Conservation (phyloP, 2,113 vertebrate species). For the Chloroceryle aenea region DNA sequence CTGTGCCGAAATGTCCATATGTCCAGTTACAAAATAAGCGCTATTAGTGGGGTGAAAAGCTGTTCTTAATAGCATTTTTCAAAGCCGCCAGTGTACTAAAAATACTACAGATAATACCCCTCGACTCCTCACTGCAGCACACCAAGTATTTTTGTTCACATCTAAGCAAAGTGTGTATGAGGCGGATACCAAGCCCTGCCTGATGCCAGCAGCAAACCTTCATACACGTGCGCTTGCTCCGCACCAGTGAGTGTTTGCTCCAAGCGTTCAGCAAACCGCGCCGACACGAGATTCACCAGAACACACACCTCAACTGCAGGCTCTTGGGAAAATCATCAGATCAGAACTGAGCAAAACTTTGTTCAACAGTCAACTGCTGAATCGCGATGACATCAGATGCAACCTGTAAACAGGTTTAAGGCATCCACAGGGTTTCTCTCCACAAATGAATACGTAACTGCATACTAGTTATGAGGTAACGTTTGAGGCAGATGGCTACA, state of each 20-base stretch:
- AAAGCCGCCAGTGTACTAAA: background rate
- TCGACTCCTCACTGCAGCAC: background rate
- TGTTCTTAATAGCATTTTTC: constrained; percentile 23
- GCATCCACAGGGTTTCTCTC: background rate
- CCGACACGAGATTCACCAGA: background rate
- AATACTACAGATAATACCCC: background rate
- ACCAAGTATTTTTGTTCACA: background rate
- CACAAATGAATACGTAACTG: background rate
- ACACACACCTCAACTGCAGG: background rate
- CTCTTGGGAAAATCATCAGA: background rate
- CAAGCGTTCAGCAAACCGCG: fast-evolving
- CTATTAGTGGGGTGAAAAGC: constrained; percentile 3
- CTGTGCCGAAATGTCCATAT: background rate
- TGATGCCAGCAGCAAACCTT: background rate
- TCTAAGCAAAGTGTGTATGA: background rate
- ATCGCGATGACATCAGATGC: fast-evolving
- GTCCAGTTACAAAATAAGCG: constrained; percentile 23
- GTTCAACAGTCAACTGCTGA: background rate
- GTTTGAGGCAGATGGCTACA: background rate
- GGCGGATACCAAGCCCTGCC: background rate
- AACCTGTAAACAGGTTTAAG: background rate
- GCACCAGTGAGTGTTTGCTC: background rate
- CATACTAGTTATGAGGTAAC: background rate
- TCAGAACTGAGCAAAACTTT: background rate
- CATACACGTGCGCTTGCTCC: fast-evolving